Conservation (phyloP, 2,888 invertebrate species). For the Scaeva pyrastri region DNA sequence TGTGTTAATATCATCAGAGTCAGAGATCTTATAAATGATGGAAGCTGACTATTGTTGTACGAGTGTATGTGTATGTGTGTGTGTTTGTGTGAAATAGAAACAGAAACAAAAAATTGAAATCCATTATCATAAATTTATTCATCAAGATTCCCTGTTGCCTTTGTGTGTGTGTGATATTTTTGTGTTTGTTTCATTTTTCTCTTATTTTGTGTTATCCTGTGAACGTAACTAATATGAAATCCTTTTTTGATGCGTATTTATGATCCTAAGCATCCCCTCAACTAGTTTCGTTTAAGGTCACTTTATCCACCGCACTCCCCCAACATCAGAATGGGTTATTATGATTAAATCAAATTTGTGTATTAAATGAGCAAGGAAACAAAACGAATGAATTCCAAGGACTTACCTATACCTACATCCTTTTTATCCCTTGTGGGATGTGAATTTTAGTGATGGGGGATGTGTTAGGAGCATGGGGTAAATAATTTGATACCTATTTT, state of each 20-base stretch:
- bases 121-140: conserved; percentile 73
- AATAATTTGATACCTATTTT: conserved; percentile 18
- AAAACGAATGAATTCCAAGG: conserved; percentile 60
- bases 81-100: not conserved
- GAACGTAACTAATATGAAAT: not conserved
- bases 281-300: conserved; percentile 61
- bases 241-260: conserved; percentile 53
- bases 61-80: not conserved
- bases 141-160: conserved; percentile 48
- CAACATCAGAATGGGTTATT: conserved; percentile 46
- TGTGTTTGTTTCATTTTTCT: not conserved
- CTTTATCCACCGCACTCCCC: conserved; percentile 28
- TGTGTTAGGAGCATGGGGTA: conserved; percentile 11
- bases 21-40: conserved; percentile 14
- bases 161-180: not conserved
- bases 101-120: conserved; percentile 31
- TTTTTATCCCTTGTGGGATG: conserved; percentile 8
- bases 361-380: conserved; percentile 69
- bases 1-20: conserved; percentile 30
- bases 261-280: conserved; percentile 39
- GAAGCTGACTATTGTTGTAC: not conserved
- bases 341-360: conserved; percentile 74
- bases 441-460: not conserved
- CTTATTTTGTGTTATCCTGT: not conserved
- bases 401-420: conserved; percentile 38